Evolutionary conservation across 2,888 invertebrate genomes (phyloP), one percentile per base, ranked within the genome.

Genomic region (Zeuzera pyrina): DNA sequence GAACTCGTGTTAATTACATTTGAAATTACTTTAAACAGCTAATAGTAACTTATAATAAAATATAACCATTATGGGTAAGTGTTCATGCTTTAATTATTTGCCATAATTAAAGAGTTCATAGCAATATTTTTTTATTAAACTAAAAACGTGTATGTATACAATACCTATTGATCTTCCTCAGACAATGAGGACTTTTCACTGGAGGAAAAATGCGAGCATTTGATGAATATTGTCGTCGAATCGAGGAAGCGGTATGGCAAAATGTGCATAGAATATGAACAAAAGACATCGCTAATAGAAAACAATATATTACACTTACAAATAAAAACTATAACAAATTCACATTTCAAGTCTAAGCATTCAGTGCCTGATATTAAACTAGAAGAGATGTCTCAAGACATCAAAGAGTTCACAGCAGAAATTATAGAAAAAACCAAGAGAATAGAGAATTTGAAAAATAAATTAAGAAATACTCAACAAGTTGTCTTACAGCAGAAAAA

Each of bases 191-290:
- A 67, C 1, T 24, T 57, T n/a, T 19, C 34, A 5, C 2, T 16
- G 11, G 68, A 65, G 43, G 63, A 64, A 2, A 67, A 72, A 52
- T 77, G 76, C 35, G 79, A 81, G 41, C 61, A 74, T 28, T 47
- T 79, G 1, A 76, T 83, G 83, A 71, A 68, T 19, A 47, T 70
- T 1, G 78, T 81, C 0, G 78, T 79, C 5, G 85, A 65, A 58
- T 66, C 61, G 35, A 84, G 83, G 51, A 88, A 69, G 50, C 45
- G 56, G 4, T 74, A 68, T 30, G 70, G 79, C 0, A 73, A 69
- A 42, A 64, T 65, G 50, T 77, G 74, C 13, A 40, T 63, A 0
- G 71, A 76, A 0, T 81, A 79, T 16, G 60, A 73, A 12, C 55
- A 65, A 8, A 83, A 79, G 45, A 49, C 53, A 0, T 51, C 63